Conservation (phyloP, 2,113 vertebrate species). For the Poeciliopsis retropinna region DNA sequence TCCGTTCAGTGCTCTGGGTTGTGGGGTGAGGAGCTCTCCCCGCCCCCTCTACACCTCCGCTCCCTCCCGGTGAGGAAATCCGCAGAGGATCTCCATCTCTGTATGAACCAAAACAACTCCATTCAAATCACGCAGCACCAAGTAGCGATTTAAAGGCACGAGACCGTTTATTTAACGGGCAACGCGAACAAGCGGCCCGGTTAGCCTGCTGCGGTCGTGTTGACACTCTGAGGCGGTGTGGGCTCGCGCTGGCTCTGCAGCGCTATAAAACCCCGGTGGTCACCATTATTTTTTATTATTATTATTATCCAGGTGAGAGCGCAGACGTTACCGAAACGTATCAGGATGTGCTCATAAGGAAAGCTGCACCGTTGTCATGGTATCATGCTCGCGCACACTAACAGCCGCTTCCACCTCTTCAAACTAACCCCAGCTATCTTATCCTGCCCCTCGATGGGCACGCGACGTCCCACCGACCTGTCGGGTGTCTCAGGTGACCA, state of each 20-base stretch:
- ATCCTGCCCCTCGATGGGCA: conserved; percentile 33
- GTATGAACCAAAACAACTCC: neutral
- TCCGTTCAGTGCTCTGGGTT: conserved; percentile 53
- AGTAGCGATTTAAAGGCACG: neutral
- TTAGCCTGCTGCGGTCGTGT: neutral
- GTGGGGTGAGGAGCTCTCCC: conserved; percentile 35
- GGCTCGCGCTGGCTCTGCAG: neutral
- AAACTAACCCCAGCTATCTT: conserved; percentile 33
- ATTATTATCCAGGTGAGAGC: too few relatives aligned
- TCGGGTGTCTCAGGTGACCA: conserved; percentile 40
- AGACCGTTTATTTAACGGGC: neutral
- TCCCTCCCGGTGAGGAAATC: conserved; percentile 59
- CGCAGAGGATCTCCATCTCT: conserved; percentile 69
- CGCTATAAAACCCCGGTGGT: neutral
- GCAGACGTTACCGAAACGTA: neutral
- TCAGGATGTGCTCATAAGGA: conserved; percentile 4
- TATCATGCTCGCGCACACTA: conserved; percentile 33
- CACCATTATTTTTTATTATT: accelerated
- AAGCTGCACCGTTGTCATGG: conserved; percentile 70
- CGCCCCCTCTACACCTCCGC: conserved; percentile 53
- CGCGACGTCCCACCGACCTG: conserved; percentile 9
- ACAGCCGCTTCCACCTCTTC: conserved; percentile 11
- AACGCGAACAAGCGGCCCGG: neutral
- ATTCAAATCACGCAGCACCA: too few relatives aligned
- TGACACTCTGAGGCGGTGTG: neutral